These are phyloP conservation scores for Patella depressa DNA, from an alignment of 2,888 invertebrate species.

Conservation along the genomic window DNA sequence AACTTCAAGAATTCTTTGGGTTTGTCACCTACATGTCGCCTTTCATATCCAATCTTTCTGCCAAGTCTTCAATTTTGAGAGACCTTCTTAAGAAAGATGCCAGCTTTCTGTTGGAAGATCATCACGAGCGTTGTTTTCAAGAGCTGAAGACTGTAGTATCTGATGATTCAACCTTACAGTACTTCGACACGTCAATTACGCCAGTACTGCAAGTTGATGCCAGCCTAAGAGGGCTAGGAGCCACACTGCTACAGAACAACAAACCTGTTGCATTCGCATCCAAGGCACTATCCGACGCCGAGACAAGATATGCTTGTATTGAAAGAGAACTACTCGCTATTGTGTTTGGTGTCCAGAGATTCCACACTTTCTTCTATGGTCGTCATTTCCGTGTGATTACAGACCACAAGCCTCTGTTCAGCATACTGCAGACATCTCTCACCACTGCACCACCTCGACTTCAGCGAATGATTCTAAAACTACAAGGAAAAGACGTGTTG, in stretches of 20 bases:
- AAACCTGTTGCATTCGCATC: too few species aligned
- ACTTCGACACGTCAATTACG: slow-evolving; percentile 25
- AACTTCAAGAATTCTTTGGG: too few species aligned
- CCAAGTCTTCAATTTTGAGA: slow-evolving; percentile 25
- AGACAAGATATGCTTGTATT: too few species aligned
- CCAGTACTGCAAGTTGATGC: slow-evolving; percentile 26
- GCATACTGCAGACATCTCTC: slow-evolving; percentile 28
- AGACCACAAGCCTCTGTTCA: slow-evolving; percentile 37
- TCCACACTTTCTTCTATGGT: too few species aligned
- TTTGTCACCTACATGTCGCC: too few species aligned
- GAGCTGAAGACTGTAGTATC: slow-evolving; percentile 15
- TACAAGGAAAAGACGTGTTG: slow-evolving; percentile 36
- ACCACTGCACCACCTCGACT: slow-evolving; percentile 30
- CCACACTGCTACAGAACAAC: slow-evolving; percentile 29
- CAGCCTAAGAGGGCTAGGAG: slow-evolving; percentile 29
- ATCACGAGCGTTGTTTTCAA: slow-evolving; percentile 22
- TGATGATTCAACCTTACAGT: slow-evolving; percentile 15
- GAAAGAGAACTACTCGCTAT: too few species aligned
- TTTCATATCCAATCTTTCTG: slow-evolving; percentile 6
- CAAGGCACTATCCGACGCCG: too few species aligned
- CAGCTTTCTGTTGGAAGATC: slow-evolving; percentile 22
- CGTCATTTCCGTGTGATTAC: too few species aligned
- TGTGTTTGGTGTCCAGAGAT: too few species aligned
- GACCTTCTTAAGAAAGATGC: slow-evolving; percentile 26
- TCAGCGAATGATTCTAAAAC: slow-evolving; percentile 32